Conservation (phyloP, 2,113 vertebrate genomes). For the Nannospalax galili region DNA sequence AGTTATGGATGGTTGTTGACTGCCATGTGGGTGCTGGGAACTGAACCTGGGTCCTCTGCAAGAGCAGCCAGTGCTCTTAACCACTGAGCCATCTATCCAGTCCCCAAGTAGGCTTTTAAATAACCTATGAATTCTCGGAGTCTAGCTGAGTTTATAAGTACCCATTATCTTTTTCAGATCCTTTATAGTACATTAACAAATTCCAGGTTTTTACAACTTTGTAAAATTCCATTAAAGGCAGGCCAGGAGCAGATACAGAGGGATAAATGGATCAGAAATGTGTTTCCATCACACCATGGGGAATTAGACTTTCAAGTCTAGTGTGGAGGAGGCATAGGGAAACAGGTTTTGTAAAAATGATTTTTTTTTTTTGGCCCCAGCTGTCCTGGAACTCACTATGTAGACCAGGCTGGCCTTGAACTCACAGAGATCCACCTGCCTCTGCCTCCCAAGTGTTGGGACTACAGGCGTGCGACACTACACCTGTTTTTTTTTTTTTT, state of each 20-base stretch:
- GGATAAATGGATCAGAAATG: neutral
- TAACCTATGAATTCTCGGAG: slow-evolving; percentile 76
- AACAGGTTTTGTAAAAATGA: slow-evolving; percentile 76
- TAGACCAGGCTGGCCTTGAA: no score
- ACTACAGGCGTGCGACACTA: no score
- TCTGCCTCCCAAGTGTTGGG: no score
- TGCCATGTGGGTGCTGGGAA: no score
- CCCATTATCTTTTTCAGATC: slow-evolving; percentile 73
- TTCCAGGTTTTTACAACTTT: neutral
- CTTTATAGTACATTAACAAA: slow-evolving; percentile 80
- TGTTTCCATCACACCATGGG: slow-evolving; percentile 55
- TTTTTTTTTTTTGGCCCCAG: neutral
- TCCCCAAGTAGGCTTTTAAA: slow-evolving; percentile 55
- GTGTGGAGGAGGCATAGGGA: slow-evolving; percentile 52
- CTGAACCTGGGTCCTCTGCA: no score
- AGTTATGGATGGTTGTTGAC: no score
- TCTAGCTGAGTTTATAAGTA: slow-evolving; percentile 78
- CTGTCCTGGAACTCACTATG: no score
- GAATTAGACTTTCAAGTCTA: slow-evolving; percentile 72
- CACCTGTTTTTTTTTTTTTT: no score
- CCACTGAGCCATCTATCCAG: no score
- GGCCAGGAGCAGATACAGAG: neutral
- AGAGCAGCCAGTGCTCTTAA: no score
- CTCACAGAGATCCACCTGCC: no score
- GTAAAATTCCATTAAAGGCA: neutral